phyloP scores from a whole-genome alignment of 1,140 invertebrate species.

The Nixonia krombeini region DNA sequence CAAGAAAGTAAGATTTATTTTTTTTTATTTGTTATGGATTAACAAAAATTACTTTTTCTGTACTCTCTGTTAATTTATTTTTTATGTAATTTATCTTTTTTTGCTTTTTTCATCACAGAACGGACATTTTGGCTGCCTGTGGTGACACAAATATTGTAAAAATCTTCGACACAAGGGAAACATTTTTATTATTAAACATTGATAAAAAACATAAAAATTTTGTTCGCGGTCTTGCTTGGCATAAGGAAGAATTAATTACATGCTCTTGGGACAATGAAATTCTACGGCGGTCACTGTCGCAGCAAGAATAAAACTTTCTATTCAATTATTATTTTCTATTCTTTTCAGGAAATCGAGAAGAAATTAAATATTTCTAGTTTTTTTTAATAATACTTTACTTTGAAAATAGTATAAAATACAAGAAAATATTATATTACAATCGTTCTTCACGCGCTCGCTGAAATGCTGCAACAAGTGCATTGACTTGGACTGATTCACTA shows the following conservation, averaged over 20 bases:
- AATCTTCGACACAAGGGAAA: conserved; percentile 52
- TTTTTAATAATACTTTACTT: too few relatives aligned
- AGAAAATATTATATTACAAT: neutral
- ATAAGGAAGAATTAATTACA: conserved; percentile 57
- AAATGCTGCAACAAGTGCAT: conserved; percentile 85
- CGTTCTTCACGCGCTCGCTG: conserved; percentile 75
- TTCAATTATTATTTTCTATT: neutral
- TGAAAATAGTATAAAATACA: too few relatives aligned
- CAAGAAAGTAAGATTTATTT: conserved; percentile 49
- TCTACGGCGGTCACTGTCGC: conserved; percentile 44
- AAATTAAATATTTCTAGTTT: too few relatives aligned
- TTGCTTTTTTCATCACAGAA: conserved; percentile 46
- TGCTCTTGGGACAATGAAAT: conserved; percentile 65
- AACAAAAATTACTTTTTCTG: neutral
- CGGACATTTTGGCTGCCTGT: conserved; percentile 53
- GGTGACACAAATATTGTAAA: conserved; percentile 55
- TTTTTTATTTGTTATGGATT: neutral
- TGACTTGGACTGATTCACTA: conserved; percentile 88
- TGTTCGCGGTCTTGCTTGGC: conserved; percentile 64
- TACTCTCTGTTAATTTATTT: too few relatives aligned
- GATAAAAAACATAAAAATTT: conserved; percentile 58
- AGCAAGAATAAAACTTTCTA: too few relatives aligned
- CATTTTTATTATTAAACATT: conserved; percentile 46
- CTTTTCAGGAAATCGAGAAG: neutral
- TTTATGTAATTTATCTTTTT: too few relatives aligned